Conservation (phyloP, 2,113 vertebrate genomes). For the Xiphophorus hellerii region DNA sequence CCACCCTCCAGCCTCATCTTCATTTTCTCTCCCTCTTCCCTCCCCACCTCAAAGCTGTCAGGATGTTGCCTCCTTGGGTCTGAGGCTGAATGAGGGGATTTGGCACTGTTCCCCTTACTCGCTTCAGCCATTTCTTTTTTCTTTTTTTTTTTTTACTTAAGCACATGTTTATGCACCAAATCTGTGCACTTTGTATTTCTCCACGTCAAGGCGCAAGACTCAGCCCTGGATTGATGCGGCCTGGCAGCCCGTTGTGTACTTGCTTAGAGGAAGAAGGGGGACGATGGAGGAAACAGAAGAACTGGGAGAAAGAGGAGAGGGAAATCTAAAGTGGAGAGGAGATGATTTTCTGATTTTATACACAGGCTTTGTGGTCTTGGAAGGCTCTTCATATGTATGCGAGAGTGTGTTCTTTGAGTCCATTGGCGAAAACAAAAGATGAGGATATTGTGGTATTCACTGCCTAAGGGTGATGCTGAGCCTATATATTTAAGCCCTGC, state of each 20-base stretch:
- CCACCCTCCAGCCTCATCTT: constrained; percentile 1
- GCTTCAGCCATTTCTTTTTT: constrained; percentile 29
- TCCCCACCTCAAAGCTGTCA: constrained; percentile 72
- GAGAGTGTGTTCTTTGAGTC: constrained; percentile 65
- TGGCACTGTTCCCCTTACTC: constrained; percentile 61
- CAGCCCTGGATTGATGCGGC: constrained; percentile 69
- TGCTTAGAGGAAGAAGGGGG: constrained; percentile 65
- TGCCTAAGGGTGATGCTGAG: constrained; percentile 69
- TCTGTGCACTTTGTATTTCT: constrained; percentile 74
- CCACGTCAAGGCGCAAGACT: constrained; percentile 68
- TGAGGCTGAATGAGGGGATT: constrained; percentile 73
- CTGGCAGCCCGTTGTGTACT: constrained; percentile 67
- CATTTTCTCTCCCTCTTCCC: constrained; percentile 13
- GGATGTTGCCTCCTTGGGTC: constrained; percentile 71
- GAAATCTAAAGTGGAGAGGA: constrained; percentile 61
- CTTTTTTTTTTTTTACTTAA: constrained; percentile 29
- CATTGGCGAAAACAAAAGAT: constrained; percentile 68
- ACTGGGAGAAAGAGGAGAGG: constrained; percentile 18
- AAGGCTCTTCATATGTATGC: constrained; percentile 63
- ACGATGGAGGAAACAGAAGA: constrained; percentile 47
- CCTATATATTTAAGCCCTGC: constrained; percentile 74
- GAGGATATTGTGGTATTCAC: constrained; percentile 71
- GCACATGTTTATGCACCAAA: constrained; percentile 75
- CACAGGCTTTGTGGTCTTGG: constrained; percentile 73
- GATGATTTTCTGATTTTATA: constrained; percentile 76